These are phyloP conservation scores for Astropecten irregularis DNA, from an alignment of 53 echinoderm and acorn worm species.

Conservation along the genomic window DNA sequence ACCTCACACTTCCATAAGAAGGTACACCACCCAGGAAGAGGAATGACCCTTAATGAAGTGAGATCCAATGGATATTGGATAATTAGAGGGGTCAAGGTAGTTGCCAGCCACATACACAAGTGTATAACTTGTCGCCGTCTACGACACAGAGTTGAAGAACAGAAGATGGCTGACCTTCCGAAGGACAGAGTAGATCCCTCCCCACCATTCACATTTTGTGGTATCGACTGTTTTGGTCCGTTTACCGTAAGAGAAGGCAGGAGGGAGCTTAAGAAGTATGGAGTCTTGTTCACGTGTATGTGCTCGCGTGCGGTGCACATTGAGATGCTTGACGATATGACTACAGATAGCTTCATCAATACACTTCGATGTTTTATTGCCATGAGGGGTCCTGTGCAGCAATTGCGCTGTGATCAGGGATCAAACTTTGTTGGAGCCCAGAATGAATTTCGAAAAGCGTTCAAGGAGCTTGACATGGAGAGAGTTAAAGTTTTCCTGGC, in stretches of 20 bases:
- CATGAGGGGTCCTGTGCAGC: conserved; percentile 60
- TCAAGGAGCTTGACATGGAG: conserved; percentile 42
- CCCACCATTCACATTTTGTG: conserved; percentile 26
- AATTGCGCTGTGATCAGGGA: conserved; percentile 61
- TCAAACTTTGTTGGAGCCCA: conserved; percentile 68
- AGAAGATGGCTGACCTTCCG: conserved; percentile 23
- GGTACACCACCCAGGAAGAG: conserved; percentile 37
- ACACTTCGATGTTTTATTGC: conserved; percentile 69
- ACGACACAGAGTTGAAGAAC: neutral
- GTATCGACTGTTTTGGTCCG: conserved; percentile 27
- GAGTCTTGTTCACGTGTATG: conserved; percentile 65
- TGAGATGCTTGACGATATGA: conserved; percentile 49
- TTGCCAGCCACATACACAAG: conserved; percentile 11
- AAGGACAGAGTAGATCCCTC: conserved; percentile 4
- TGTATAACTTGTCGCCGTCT: conserved; percentile 2
- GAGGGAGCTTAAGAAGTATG: conserved; percentile 65
- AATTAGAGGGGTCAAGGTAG: neutral
- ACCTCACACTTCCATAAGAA: conserved; percentile 20
- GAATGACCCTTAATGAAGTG: conserved; percentile 23
- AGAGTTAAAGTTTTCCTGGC: conserved; percentile 22
- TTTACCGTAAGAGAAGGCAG: conserved; percentile 60
- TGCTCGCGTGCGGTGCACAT: neutral
- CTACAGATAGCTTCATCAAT: conserved; percentile 64
- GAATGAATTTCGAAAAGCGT: conserved; percentile 5
- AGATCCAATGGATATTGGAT: conserved; percentile 54